Percentiles rank a stretch among this genome's conserved stretches.
Conservation (phyloP, 2,797 vertebrate species). For the Ispidina lecontei region DNA sequence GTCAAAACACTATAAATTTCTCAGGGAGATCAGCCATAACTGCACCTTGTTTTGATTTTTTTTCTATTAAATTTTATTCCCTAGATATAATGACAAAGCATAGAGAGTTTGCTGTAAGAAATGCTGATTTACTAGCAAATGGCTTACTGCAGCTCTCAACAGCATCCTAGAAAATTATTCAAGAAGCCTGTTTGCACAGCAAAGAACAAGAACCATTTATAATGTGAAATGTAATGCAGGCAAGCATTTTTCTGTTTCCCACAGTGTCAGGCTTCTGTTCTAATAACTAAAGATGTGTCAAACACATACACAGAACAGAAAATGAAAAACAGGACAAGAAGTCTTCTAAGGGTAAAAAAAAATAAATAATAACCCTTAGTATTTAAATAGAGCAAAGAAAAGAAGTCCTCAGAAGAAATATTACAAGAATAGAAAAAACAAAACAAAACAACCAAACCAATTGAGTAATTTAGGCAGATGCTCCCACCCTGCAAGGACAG, state of each 20-base stretch:
- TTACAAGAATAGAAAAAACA: not conserved
- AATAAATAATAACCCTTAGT: not conserved
- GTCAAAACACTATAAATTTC: not conserved
- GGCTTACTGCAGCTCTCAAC: not conserved
- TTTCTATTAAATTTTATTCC: conserved; percentile 17
- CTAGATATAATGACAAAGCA: not conserved
- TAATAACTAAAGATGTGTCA: conserved; percentile 54
- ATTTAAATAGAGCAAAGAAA: not conserved
- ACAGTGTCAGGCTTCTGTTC: not conserved
- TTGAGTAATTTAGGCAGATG: not conserved
- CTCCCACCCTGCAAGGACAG: not conserved
- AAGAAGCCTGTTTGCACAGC: not conserved
- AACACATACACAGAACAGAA: conserved; percentile 23
- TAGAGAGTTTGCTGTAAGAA: conserved; percentile 2
- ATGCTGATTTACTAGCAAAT: conserved; percentile 61
- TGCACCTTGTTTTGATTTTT: not conserved
- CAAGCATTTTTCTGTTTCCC: conserved; percentile 49
- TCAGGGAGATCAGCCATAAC: not conserved
- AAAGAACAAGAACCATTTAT: conserved; percentile 57
- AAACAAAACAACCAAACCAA: too few species aligned
- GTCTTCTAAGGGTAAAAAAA: conserved; percentile 35
- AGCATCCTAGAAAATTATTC: conserved; percentile 36
- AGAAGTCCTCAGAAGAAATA: not conserved
- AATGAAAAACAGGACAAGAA: conserved; percentile 48
- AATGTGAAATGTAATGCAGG: conserved; percentile 18